phyloP scores from a whole-genome alignment of 1,140 invertebrate genomes.

The Diabrotica undecimpunctata region DNA sequence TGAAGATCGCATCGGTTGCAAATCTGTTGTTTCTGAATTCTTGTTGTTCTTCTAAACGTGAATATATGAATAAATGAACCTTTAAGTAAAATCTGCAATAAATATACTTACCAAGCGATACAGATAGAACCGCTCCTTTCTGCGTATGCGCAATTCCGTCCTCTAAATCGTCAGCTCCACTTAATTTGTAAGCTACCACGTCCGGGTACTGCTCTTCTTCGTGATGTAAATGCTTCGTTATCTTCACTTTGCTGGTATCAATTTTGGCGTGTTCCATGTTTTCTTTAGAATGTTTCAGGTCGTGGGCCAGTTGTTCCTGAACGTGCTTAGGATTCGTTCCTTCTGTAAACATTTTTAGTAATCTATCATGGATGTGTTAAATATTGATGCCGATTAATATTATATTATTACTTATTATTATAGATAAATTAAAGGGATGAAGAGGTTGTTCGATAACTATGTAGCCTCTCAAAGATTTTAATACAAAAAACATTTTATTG shows the following conservation, averaged over 20 bases:
- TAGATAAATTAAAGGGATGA: too few species aligned
- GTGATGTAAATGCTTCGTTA: conserved; percentile 25
- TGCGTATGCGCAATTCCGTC: conserved; percentile 65
- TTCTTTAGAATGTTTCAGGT: conserved; percentile 43
- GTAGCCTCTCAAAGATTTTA: too few species aligned
- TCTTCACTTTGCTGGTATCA: conserved; percentile 29
- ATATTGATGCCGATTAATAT: too few species aligned
- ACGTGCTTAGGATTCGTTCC: conserved; percentile 38
- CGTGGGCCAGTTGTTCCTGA: conserved; percentile 43
- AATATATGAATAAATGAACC: too few species aligned
- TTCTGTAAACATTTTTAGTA: not conserved
- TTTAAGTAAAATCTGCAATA: too few species aligned
- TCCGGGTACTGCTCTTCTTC: conserved; percentile 31
- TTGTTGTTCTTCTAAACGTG: too few species aligned
- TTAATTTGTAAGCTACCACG: conserved; percentile 35
- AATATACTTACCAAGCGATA: conserved; percentile 61
- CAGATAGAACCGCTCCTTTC: conserved; percentile 78
- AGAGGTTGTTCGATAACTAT: too few species aligned
- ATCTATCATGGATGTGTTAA: too few species aligned
- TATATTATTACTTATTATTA: too few species aligned
- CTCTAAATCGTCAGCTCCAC: conserved; percentile 40
- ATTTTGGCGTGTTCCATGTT: conserved; percentile 32
- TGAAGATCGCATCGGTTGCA: too few species aligned
- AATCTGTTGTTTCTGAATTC: too few species aligned
- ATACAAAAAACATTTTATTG: too few species aligned